Evolutionary conservation across 2,113 vertebrate genomes (phyloP).

Genomic region (Mormyrus lacerda): DNA sequence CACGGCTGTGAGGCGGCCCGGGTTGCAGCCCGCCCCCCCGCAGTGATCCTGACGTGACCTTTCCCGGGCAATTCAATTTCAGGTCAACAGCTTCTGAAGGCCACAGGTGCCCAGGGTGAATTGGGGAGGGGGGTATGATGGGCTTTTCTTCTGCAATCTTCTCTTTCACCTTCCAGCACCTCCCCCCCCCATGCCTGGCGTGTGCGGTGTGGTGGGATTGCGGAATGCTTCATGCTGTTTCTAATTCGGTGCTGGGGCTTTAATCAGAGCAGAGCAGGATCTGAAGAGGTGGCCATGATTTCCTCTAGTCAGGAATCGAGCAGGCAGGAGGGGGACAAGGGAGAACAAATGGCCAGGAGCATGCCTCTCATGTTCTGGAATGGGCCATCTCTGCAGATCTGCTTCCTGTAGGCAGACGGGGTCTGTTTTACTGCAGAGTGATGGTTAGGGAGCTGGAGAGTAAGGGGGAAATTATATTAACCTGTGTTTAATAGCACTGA

Average conservation of each 20-base stretch:
- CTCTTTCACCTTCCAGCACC: not conserved
- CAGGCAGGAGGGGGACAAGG: not conserved
- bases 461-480: not conserved
- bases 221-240: constrained; percentile 20
- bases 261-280: constrained; percentile 30
- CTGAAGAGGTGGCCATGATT: constrained; percentile 26
- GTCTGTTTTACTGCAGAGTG: not conserved
- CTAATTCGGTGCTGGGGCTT: constrained; percentile 43
- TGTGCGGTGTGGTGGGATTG: not conserved
- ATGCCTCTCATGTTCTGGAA: not conserved
- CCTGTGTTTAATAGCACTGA: not conserved
- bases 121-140: not conserved
- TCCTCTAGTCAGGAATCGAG: constrained; percentile 22
- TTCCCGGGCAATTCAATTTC: constrained; percentile 3
- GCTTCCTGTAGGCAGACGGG: not conserved
- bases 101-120: not conserved
- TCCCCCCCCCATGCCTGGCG: not conserved
- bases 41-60: not conserved
- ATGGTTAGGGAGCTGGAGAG: not conserved
- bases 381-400: not conserved
- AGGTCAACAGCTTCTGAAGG: not conserved
- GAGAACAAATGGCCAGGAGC: not conserved
- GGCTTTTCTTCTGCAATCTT: not conserved
- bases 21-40: not conserved
- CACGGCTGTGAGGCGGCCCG: not conserved